These are phyloP conservation scores for Dolichopus griseipennis DNA, from an alignment of 2,888 invertebrate genomes.

Conservation along the genomic window DNA sequence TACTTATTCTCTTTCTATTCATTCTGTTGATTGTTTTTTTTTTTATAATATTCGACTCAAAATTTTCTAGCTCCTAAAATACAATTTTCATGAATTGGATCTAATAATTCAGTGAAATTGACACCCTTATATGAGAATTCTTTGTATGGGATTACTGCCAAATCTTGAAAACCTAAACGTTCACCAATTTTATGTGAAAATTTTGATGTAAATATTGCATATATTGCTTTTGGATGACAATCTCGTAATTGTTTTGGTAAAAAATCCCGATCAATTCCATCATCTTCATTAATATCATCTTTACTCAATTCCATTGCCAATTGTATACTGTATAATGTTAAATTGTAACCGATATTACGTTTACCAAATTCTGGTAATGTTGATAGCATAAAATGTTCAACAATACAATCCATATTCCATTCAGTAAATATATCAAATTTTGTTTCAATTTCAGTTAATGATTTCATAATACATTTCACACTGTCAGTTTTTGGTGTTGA, in stretches of 20 bases:
- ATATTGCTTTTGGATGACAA: conserved; percentile 39
- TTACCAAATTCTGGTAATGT: conserved; percentile 45
- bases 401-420: conserved; percentile 49
- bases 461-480: conserved; percentile 30
- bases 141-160: conserved; percentile 46
- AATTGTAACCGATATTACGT: conserved; percentile 45
- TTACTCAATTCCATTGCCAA: conserved; percentile 42
- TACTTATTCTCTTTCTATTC: too few relatives aligned
- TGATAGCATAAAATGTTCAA: conserved; percentile 57
- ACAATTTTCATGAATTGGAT: conserved; percentile 29
- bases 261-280: conserved; percentile 24
- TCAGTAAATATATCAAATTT: conserved; percentile 51
- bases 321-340: conserved; percentile 47
- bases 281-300: conserved; percentile 40
- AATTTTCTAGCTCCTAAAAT: conserved; percentile 14
- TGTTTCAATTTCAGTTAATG: conserved; percentile 51
- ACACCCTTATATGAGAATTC: conserved; percentile 51
- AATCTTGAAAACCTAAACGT: conserved; percentile 47
- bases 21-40: too few relatives aligned
- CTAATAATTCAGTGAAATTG: conserved; percentile 51
- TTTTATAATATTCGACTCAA: neutral
- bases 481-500: conserved; percentile 12
- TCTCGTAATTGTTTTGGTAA: conserved; percentile 18
- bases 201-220: conserved; percentile 53
- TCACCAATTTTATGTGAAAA: conserved; percentile 52